Evolutionary conservation across 2,797 vertebrate genomes (phyloP).

Genomic region (Serranus cabrilla): DNA sequence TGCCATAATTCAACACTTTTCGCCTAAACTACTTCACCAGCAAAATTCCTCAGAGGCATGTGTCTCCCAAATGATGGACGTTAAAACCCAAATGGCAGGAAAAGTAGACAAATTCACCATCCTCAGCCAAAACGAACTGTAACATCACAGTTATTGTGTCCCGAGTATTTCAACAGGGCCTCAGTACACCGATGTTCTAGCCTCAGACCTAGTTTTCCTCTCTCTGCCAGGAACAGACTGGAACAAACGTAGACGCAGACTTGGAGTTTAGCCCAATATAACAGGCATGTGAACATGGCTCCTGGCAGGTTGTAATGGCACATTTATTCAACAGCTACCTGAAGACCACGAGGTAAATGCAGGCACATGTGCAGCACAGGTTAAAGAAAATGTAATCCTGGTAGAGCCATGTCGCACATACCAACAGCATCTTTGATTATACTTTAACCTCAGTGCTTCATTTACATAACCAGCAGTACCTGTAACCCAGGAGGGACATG

Average conservation of each 20-base stretch:
- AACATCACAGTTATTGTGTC: slow-evolving; percentile 25
- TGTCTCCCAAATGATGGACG: slow-evolving; percentile 43
- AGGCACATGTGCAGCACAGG: too few relatives aligned
- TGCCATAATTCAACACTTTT: slow-evolving; percentile 26
- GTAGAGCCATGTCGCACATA: not conserved
- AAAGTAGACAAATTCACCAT: slow-evolving; percentile 23
- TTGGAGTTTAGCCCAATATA: not conserved
- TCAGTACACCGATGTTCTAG: not conserved
- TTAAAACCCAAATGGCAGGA: slow-evolving; percentile 12
- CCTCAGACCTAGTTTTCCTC: slow-evolving; percentile 10
- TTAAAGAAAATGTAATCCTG: not conserved
- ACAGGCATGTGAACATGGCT: not conserved
- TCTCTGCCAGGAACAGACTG: slow-evolving; percentile 12
- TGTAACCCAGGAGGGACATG: too few relatives aligned
- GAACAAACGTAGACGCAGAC: not conserved
- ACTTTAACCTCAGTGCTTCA: too few relatives aligned
- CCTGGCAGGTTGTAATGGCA: not conserved
- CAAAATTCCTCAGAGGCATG: not conserved
- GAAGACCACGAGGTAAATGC: not conserved
- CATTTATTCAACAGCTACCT: not conserved
- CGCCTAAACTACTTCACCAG: slow-evolving; percentile 5
- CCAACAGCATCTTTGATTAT: too few relatives aligned
- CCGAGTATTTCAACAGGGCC: slow-evolving; percentile 9
- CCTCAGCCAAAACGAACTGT: slow-evolving; percentile 28
- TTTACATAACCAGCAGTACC: too few relatives aligned